Base-by-base conservation (phyloP, 2,888 invertebrate genomes). In the Apomyelois bistriatella region DNA sequence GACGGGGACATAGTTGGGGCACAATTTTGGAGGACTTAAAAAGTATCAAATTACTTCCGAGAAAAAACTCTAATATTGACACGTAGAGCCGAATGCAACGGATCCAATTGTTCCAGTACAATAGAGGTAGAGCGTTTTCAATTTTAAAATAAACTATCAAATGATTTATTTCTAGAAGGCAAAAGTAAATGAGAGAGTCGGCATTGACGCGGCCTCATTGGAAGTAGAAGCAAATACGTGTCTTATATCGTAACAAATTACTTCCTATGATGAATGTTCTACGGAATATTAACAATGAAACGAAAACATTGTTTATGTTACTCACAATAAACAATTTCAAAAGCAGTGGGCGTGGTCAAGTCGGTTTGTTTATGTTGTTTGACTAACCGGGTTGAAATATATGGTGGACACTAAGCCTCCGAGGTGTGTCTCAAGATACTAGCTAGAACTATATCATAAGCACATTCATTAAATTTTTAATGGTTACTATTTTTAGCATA, bases 21-120 rank as follows among this genome's bases (percentile, higher is more conserved):
- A 32, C 43, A 38, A 40, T 50, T 40, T 50, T 56, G 57, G 61
- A 58, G 66, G 66, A 59, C 68, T 55, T 56, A 54, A 68, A 74
- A 78, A 75, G 72, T 82, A 81, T 83, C 77, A 68, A 72, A 76
- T 85, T 82, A 82, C 84, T 82, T 79, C 80, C 76, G 70, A 76
- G 74, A 75, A 73, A 63, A 46, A 72, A 66, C 68, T 72, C 65
- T 62, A 75, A 75, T 77, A 75, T 76, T 75, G 76, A 75, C 81
- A 78, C 79, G 76, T 76, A 74, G 63, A 66, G 16, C 51, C 48
- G 48, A 56, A 53, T 35, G 46, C 32, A 56, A 52, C 58, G 55
- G 58, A 60, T 74, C 66, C 74, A 68, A 77, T 78, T 75, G 75
- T 70, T 67, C 66, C 56, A 62, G 60, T 60, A 77, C 78, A 80